Percentiles rank a stretch among this genome's conserved stretches.
Evolutionary conservation across 2,888 invertebrate genomes (phyloP).

Genomic region (Pristionchus entomophagus): DNA sequence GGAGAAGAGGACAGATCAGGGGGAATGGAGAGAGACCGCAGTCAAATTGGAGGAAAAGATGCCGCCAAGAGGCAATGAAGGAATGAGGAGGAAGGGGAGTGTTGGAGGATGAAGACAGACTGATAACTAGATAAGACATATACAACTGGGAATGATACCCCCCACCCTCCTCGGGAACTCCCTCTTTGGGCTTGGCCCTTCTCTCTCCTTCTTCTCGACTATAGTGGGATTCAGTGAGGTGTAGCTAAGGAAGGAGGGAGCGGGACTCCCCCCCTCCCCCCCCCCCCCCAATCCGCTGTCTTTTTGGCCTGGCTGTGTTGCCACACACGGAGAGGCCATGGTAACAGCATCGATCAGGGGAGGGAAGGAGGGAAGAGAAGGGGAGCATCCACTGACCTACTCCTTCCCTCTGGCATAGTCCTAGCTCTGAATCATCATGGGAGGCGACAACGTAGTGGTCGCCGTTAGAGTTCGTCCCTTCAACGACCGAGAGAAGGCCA

Average conservation of each 20-base stretch:
- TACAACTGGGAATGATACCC: conserved; percentile 28
- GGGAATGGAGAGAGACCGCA: neutral
- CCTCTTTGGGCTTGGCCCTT: neutral
- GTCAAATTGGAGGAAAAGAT: conserved; percentile 1
- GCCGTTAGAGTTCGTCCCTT: conserved; percentile 81
- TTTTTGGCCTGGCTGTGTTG: conserved; percentile 12
- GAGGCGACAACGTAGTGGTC: conserved; percentile 79
- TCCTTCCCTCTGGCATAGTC: too few species aligned
- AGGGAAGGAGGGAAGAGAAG: neutral
- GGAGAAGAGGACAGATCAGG: too few species aligned
- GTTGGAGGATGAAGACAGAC: neutral
- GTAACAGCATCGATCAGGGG: conserved; percentile 4
- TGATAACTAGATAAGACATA: conserved; percentile 7
- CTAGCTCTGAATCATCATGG: neutral
- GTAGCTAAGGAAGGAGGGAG: conserved; percentile 38
- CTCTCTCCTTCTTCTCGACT: neutral
- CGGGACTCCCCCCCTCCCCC: too few species aligned
- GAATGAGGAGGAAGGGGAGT: too few species aligned
- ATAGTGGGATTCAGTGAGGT: neutral
- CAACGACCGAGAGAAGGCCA: conserved; percentile 79
- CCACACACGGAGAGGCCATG: conserved; percentile 2
- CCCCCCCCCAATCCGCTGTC: neutral
- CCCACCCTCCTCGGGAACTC: neutral
- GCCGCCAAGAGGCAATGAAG: neutral
- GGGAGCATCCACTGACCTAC: neutral